A percentile compares a stretch with the other conserved stretches of the same genome.
These are phyloP conservation scores for Amblyornis subalaris DNA, from an alignment of 2,113 vertebrate genomes.

Conservation along the genomic window DNA sequence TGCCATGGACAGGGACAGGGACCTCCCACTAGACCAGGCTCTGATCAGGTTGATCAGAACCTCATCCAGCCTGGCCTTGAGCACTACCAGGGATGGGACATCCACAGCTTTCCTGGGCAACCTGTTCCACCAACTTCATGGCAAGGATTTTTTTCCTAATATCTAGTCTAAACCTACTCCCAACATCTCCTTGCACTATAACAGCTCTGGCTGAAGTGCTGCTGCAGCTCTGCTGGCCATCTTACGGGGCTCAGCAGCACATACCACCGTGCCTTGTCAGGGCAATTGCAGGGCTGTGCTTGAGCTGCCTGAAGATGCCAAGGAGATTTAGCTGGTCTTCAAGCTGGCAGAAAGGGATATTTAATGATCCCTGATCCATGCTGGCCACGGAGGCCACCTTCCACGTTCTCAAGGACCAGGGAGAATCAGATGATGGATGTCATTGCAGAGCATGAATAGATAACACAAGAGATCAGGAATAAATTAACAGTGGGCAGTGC, in stretches of 20 bases:
- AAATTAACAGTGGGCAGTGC: neutral
- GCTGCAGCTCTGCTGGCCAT: neutral
- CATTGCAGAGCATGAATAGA: neutral
- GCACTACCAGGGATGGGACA: neutral
- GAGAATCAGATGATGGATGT: neutral
- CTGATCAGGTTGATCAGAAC: neutral
- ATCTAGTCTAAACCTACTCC: neutral
- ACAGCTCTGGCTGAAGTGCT: neutral
- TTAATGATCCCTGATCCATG: neutral
- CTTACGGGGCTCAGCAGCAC: neutral
- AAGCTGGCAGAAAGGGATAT: neutral
- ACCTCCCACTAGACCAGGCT: neutral
- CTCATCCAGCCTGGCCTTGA: neutral
- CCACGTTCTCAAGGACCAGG: neutral
- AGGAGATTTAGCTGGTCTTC: neutral
- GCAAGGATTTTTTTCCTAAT: neutral
- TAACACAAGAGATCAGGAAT: neutral
- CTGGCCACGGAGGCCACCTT: neutral
- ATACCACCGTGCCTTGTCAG: rapidly evolving
- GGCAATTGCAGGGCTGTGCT: neutral
- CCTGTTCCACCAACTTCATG: no score
- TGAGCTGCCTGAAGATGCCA: neutral
- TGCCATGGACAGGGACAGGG: neutral
- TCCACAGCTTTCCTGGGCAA: neutral
- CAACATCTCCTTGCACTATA: rapidly evolving